Base-by-base conservation (phyloP, 2,797 vertebrate genomes). In the Cichlasoma orientale region DNA sequence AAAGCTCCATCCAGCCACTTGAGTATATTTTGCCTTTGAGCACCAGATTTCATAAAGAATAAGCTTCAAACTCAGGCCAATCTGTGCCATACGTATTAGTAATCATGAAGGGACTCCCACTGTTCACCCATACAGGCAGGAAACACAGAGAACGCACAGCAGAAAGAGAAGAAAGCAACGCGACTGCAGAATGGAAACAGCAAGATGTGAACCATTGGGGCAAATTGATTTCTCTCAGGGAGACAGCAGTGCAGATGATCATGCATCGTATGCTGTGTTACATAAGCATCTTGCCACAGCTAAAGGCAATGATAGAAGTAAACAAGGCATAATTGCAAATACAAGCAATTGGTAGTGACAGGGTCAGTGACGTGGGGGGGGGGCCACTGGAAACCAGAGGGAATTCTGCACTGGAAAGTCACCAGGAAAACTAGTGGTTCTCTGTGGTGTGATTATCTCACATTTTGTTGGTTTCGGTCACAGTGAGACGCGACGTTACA, bases 211-310 rank as follows among this genome's bases (percentile, higher is more conserved):
- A 89, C 72, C 21, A 19, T 88, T 55, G 77, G 79, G 68, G 77
- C 56, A 86, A 89, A 94, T 88, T 86, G 90, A 93, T 93, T 92
- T 89, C 73, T 84, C 74, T 55, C 61, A 75, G 59, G 41, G 74
- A 86, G 90, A 88, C 81, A 69, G 79, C 56, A 18, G 77, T 23
- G 70, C 75, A 50, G 87, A 80, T 69, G 86, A 89, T 90, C 52
- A 52, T 80, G 78, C 77, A 29, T 85, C 2, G 16, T 83, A 84
- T 75, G 86, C 84, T 85, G 77, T 10, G 87, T 93, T 93, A 88
- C 83, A 89, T 94, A 92, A 95, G 85, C 29, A 2, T 78, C 79
- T 83, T 68, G 74, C 74, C 82, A 36, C 78, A 72, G 87, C 88
- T 88, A 53, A 90, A 79, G 80, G 92, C 77, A 82, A 27, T 85